Base-by-base conservation (phyloP, 2,797 vertebrate species). In the Esox masquinongy region DNA sequence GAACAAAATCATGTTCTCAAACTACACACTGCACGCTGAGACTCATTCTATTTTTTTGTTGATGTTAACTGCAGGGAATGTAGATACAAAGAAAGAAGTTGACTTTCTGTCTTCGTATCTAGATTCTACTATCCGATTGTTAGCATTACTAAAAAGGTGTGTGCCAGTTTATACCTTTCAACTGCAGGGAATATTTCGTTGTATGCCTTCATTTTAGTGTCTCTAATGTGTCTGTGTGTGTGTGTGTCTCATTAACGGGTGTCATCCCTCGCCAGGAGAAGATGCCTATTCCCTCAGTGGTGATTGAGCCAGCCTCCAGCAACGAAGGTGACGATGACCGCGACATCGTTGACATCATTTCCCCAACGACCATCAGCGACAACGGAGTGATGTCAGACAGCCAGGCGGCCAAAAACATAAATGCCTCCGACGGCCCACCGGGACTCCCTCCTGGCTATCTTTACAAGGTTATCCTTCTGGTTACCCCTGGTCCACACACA, bases 301-400 rank as follows among this genome's bases (percentile, higher is more conserved):
- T 99, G 75, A 98, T 99, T 78, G 95, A 98, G 76, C 98, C 97
- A 0, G 98, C 97, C 69, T 99, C 97, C 66, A 99, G 98, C 91
- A 95, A 98, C 0, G 98, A 99, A 87, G 97, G 93, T 0, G 96
- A 99, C 16, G 96, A 95, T 77, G 97, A 97, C 84, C 80, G 89
- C 15, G 93, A 94, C 80, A 82, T 74, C 79, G 82, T 74, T 2
- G 76, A 77, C 88, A 78, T 92, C 77, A 83, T 93, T 85, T 80
- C 80, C n/a, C 94, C 81, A 5, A 83, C 83, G 0, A 84, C 82
- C n/a, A 19, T 82, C 74, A 75, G 86, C 12, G 91, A 88, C 76
- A 91, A 92, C 12, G 86, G 82, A 11, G 92, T 94, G 84, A 77
- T 68, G 0, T 75, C 85, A 0, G 88, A 84, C 72, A 80, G 74